Evolutionary conservation across 2,888 invertebrate species (phyloP).

Genomic region (Drosophila mulleri): DNA sequence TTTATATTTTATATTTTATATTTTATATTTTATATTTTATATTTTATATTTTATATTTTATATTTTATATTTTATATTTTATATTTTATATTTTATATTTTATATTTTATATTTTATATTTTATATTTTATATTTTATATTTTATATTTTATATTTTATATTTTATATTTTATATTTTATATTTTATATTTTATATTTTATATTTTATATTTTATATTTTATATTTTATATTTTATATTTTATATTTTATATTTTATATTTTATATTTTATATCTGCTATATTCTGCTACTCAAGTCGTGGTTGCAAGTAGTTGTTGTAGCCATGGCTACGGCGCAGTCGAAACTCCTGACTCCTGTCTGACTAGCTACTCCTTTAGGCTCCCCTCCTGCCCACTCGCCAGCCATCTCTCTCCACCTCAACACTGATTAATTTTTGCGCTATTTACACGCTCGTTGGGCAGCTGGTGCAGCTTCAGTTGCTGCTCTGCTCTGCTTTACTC

Average conservation of each 20-base stretch:
- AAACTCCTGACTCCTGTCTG: constrained; percentile 43
- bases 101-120: constrained; percentile 2
- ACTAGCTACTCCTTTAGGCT: constrained; percentile 11
- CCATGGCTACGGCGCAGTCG: constrained; percentile 18
- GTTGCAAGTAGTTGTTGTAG: constrained; percentile 24
- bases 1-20: neutral
- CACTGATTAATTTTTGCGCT: constrained; percentile 82
- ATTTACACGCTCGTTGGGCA: constrained; percentile 79
- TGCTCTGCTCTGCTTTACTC: constrained; percentile 21
- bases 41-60: constrained; percentile 1
- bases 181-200: neutral
- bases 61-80: constrained; percentile 1
- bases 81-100: constrained; percentile 1
- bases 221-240: neutral
- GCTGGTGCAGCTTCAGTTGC: constrained; percentile 29
- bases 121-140: neutral
- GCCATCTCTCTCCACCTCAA: constrained; percentile 27
- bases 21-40: neutral
- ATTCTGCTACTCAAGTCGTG: neutral
- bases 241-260: neutral
- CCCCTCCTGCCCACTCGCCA: neutral
- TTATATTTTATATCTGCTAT: neutral
- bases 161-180: neutral
- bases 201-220: neutral
- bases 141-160: neutral